A percentile compares a stretch with the other conserved stretches of the same genome.
phyloP scores from a whole-genome alignment of 1,140 invertebrate genomes.

The Drosophila mojavensis region DNA sequence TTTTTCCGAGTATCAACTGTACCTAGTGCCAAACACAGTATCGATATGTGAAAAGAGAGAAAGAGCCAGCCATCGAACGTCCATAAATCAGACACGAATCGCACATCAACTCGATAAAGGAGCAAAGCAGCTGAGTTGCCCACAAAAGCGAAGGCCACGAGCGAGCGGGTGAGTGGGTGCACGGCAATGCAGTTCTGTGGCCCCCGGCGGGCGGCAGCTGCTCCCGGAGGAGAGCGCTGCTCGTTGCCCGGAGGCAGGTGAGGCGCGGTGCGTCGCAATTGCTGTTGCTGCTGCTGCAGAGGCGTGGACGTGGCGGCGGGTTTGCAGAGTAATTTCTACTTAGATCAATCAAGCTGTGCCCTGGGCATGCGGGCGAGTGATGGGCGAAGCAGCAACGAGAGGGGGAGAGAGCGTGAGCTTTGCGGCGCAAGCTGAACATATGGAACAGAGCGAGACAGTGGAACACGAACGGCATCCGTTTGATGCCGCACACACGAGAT shows the following conservation, averaged over 20 bases:
- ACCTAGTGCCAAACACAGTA: not conserved
- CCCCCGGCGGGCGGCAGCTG: too few relatives aligned
- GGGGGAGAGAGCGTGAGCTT: not conserved
- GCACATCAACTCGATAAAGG: not conserved
- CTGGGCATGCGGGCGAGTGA: slow-evolving; percentile 3
- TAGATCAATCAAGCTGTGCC: not conserved
- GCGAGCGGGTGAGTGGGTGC: too few relatives aligned
- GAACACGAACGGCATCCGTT: slow-evolving; percentile 38
- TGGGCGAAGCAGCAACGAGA: slow-evolving; percentile 22
- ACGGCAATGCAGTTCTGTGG: too few relatives aligned
- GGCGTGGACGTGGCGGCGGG: too few relatives aligned
- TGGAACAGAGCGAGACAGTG: slow-evolving; percentile 1
- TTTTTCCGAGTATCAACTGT: not conserved
- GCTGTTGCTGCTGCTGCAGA: too few relatives aligned
- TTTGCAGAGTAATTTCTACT: too few relatives aligned
- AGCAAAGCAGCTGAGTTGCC: not conserved
- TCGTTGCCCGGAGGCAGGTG: too few relatives aligned
- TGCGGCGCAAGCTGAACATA: slow-evolving; percentile 32
- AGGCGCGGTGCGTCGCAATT: too few relatives aligned
- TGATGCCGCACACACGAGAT: slow-evolving; percentile 41
- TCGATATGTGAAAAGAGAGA: not conserved
- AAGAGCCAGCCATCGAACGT: not conserved
- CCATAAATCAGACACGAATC: not conserved
- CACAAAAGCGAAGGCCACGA: too few relatives aligned
- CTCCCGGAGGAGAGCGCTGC: too few relatives aligned